Percentiles rank a stretch among this genome's conserved stretches.
Evolutionary conservation across 2,888 invertebrate species (phyloP).

Genomic region (Archips crataeganus): DNA sequence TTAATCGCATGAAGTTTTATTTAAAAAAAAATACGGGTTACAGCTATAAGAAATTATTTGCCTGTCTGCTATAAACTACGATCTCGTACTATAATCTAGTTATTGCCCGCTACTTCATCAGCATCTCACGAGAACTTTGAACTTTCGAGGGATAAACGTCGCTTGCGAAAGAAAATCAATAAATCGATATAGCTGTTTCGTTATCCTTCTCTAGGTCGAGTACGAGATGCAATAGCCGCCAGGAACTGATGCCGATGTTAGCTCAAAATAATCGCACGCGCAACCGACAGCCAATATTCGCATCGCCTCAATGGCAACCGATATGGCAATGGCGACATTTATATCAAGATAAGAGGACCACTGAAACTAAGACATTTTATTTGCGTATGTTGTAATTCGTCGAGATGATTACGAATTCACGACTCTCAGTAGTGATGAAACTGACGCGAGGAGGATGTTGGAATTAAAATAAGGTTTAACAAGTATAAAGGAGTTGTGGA

Average conservation of each 20-base stretch:
- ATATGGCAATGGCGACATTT: conserved; percentile 28
- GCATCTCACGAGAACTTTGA: no score
- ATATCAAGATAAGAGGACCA: conserved; percentile 21
- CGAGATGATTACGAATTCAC: no score
- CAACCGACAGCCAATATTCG: conserved; percentile 27
- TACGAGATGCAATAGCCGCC: conserved; percentile 13
- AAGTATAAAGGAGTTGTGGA: not conserved
- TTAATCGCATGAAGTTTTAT: not conserved
- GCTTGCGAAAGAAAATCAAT: not conserved
- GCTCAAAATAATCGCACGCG: conserved; percentile 36
- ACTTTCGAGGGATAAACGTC: no score
- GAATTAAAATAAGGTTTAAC: no score
- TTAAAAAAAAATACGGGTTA: not conserved
- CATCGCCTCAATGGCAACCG: conserved; percentile 35
- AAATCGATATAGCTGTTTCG: conserved; percentile 26
- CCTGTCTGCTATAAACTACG: not conserved
- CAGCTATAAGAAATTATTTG: not conserved
- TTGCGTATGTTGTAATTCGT: no score
- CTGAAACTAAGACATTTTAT: not conserved
- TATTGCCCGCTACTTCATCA: no score
- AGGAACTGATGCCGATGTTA: conserved; percentile 20
- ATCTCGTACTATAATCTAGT: no score
- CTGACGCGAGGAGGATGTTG: no score
- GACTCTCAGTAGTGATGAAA: no score
- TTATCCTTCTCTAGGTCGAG: not conserved